Percentiles rank a stretch among this genome's conserved stretches.
phyloP scores from a whole-genome alignment of 2,888 invertebrate genomes.

The Drosophila anomalipes region DNA sequence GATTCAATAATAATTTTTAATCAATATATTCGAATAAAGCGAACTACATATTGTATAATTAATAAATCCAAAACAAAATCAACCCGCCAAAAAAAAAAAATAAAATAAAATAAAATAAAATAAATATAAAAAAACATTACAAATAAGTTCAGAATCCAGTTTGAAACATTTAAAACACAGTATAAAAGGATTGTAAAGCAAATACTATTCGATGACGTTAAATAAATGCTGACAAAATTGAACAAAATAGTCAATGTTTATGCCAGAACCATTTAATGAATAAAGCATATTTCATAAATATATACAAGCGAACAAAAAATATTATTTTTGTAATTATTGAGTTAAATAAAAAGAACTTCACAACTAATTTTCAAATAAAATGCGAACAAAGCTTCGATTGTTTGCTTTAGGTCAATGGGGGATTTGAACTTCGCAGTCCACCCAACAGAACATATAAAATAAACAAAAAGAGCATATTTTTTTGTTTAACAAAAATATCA shows the following conservation, averaged over 20 bases:
- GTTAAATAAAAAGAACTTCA: conserved; percentile 5
- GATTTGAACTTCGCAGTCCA: no score
- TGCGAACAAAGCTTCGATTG: conserved; percentile 25
- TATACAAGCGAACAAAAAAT: conserved; percentile 1
- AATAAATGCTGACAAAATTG: conserved; percentile 25
- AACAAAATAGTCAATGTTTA: conserved; percentile 36
- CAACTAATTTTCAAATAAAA: conserved; percentile 22
- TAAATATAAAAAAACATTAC: conserved; percentile 28
- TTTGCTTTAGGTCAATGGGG: conserved; percentile 9
- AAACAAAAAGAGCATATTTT: conserved; percentile 6
- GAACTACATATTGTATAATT: conserved; percentile 40
- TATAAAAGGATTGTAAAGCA: conserved; percentile 26
- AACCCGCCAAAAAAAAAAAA: conserved; percentile 69
- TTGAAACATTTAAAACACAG: conserved; percentile 16
- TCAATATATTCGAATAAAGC: conserved; percentile 33
- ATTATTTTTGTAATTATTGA: conserved; percentile 13
- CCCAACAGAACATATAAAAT: neutral
- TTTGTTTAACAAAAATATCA: conserved; percentile 23
- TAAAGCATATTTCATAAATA: conserved; percentile 45
- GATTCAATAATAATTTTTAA: conserved; percentile 24
- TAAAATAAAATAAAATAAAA: conserved; percentile 45
- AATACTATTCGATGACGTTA: conserved; percentile 11
- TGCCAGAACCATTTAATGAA: conserved; percentile 29
- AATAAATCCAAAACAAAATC: conserved; percentile 59
- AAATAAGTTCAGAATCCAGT: conserved; percentile 51